These are phyloP conservation scores for Epirrhoe tristata DNA, from an alignment of 2,888 invertebrate species.

Conservation along the genomic window DNA sequence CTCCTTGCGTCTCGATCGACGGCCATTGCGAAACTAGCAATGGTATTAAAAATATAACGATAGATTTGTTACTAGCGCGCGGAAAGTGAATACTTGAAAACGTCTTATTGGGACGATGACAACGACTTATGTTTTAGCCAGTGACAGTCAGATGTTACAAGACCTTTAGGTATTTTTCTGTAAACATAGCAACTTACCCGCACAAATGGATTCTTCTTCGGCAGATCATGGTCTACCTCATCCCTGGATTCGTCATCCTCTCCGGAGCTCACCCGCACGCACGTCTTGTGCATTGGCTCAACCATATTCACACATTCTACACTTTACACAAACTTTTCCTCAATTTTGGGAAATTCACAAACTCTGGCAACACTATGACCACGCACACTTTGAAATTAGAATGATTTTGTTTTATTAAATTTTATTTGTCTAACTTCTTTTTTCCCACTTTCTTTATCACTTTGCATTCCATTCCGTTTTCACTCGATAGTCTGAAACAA, in stretches of 20 bases:
- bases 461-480: slow-evolving; percentile 11
- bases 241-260: slow-evolving; percentile 78
- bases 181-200: slow-evolving; percentile 72
- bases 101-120: too few species aligned
- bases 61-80: too few species aligned
- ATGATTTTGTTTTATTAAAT: background rate
- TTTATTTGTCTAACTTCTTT: slow-evolving; percentile 10
- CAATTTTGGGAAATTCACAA: slow-evolving; percentile 19
- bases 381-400: slow-evolving; percentile 13
- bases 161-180: too few species aligned
- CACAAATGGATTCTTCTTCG: slow-evolving; percentile 77
- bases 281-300: slow-evolving; percentile 78
- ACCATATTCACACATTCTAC: slow-evolving; percentile 81
- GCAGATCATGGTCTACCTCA: slow-evolving; percentile 75
- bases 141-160: too few species aligned
- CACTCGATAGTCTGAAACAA: slow-evolving; percentile 36
- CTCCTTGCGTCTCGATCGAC: slow-evolving; percentile 34
- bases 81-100: too few species aligned
- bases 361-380: slow-evolving; percentile 22
- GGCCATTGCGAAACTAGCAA: slow-evolving; percentile 35
- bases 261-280: slow-evolving; percentile 77
- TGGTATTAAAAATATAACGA: background rate
- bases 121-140: too few species aligned
- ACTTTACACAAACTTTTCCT: slow-evolving; percentile 44
- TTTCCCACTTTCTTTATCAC: slow-evolving; percentile 17